phyloP scores from a whole-genome alignment of 2,113 vertebrate species.

The Xiphophorus hellerii region DNA sequence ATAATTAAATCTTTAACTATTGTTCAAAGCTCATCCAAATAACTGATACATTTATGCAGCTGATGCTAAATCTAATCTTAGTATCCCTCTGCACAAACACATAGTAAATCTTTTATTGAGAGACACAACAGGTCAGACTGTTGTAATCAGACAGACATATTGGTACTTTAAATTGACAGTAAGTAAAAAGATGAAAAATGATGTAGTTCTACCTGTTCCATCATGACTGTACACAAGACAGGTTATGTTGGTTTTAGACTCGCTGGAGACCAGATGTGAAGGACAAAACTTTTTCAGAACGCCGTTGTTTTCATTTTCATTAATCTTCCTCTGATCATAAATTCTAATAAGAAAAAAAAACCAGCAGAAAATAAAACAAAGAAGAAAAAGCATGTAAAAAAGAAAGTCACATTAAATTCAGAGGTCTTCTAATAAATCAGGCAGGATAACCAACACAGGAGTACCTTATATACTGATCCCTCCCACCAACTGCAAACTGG shows the following conservation, averaged over 20 bases:
- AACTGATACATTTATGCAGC: background rate
- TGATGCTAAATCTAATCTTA: background rate
- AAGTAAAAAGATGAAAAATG: background rate
- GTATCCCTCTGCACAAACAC: background rate
- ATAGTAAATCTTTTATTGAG: background rate
- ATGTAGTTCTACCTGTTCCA: conserved; percentile 84
- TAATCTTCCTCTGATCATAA: conserved; percentile 95
- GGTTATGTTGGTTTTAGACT: conserved; percentile 97
- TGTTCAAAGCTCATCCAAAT: background rate
- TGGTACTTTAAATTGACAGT: background rate
- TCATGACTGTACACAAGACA: conserved; percentile 97
- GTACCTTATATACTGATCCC: conserved; percentile 94
- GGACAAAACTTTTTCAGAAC: conserved; percentile 97
- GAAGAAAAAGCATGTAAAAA: background rate
- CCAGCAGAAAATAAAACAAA: background rate
- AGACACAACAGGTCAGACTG: background rate
- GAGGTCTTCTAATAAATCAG: background rate
- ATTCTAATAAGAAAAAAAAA: conserved; percentile 78
- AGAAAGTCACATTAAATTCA: background rate
- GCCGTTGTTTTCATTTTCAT: conserved; percentile 94
- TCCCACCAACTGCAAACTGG: conserved; percentile 94
- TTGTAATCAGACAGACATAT: background rate
- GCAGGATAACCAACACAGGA: background rate
- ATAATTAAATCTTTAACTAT: background rate
- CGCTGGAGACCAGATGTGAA: conserved; percentile 93